A percentile compares a stretch with the other conserved stretches of the same genome.
Conservation (phyloP, 2,113 vertebrate genomes). For the Pterocles orientalis region DNA sequence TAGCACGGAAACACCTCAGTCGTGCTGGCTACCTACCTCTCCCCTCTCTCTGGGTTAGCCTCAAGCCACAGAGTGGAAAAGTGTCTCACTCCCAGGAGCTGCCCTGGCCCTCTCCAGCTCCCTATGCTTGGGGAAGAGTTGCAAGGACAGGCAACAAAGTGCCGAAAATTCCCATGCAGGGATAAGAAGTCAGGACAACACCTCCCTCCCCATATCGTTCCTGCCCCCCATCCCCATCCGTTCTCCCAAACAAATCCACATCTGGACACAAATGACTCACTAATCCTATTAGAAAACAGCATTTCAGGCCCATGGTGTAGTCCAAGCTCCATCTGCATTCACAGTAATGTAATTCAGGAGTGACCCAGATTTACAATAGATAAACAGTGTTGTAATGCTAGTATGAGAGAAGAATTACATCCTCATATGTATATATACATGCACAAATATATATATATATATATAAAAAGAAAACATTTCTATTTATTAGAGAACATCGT, state of each 20-base stretch:
- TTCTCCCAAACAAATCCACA: background rate
- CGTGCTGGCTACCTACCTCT: background rate
- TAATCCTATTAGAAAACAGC: constrained; percentile 11
- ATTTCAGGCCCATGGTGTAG: background rate
- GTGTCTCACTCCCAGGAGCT: background rate
- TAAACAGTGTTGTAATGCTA: background rate
- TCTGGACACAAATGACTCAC: constrained; percentile 23
- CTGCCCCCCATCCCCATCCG: background rate
- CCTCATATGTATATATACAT: background rate
- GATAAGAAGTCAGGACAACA: background rate
- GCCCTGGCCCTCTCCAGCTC: background rate
- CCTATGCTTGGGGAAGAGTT: background rate
- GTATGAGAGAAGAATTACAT: background rate
- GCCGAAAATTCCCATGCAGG: background rate
- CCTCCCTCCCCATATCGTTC: background rate
- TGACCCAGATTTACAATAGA: background rate
- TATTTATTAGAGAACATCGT: background rate
- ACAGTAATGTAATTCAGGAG: background rate
- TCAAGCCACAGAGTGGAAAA: background rate
- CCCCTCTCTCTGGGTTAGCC: background rate
- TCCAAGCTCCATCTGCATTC: background rate
- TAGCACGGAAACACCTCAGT: background rate
- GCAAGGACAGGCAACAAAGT: background rate
- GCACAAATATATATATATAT: background rate
- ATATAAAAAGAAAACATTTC: background rate